phyloP scores from a whole-genome alignment of 2,888 invertebrate species.

The Apamea crenata region DNA sequence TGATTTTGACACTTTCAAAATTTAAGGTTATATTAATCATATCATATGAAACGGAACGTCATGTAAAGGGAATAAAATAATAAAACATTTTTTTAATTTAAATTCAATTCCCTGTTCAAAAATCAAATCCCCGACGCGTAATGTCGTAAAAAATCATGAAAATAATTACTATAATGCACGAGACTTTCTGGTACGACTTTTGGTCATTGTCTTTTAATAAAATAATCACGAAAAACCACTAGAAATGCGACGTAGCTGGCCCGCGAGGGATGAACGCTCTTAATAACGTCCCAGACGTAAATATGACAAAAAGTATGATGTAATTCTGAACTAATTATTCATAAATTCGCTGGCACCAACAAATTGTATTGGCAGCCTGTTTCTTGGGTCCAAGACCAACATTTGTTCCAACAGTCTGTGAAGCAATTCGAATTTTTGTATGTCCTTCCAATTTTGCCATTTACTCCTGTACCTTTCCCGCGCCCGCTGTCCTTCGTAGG shows the following conservation, averaged over 20 bases:
- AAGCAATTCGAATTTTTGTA: constrained; percentile 65
- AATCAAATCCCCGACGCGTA: no score
- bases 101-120: no score
- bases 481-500: constrained; percentile 65
- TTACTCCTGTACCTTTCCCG: constrained; percentile 3
- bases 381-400: constrained; percentile 74
- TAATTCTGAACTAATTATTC: constrained; percentile 44
- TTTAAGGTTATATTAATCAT: no score
- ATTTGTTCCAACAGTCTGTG: constrained; percentile 73
- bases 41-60: no score
- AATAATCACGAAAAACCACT: not conserved
- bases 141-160: no score
- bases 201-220: no score
- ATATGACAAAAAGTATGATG: not conserved
- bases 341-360: constrained; percentile 75
- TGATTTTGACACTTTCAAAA: no score
- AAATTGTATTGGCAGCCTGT: constrained; percentile 75
- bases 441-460: constrained; percentile 53
- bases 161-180: no score
- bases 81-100: no score
- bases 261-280: not conserved
- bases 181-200: no score
- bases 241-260: not conserved
- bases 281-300: not conserved
- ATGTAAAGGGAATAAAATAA: no score